Evolutionary conservation across 35 echinoderm and acorn worm species (phyloP), one percentile per base, ranked within the genome.

Genomic region (Patiria miniata): DNA sequence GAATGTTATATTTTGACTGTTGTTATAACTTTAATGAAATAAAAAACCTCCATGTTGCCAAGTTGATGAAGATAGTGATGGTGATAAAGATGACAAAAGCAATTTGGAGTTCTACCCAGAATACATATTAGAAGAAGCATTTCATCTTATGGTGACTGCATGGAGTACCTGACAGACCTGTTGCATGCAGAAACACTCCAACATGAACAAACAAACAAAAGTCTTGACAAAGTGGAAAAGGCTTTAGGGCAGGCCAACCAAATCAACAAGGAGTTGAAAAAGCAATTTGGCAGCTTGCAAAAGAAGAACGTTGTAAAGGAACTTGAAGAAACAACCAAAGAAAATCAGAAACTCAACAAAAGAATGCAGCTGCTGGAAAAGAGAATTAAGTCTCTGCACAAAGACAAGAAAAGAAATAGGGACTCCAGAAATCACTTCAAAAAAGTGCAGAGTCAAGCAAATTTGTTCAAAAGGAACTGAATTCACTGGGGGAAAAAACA

Each of bases 321-420:
- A 52, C 21, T 83, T 22, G 42, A 51, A 12, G 47, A 83, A 17
- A 18, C 10, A 23, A 18, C 39, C 21, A 83, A 51, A 83, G 80
- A 83, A 83, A 83, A 53, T 22, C 80, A 83, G 33, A 56, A 83
- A 26, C 44, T 83, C 19, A 83, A 83, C 80, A 83, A 52, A 36
- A 83, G 10, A 52, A 83, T 83, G 29, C 39, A 83, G 33, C 39
- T 42, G 39, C 47, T 83, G 19, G 80, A 83, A 36, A 52, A 52
- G 47, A 83, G 33, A n/a, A n/a, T n/a, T n/a, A n/a, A n/a, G n/a
- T n/a, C n/a, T n/a, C n/a, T n/a, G n/a, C n/a, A n/a, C n/a, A 51
- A 53, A 56, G 39, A 83, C 7, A 83, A 83, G 39, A 83, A 83
- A 83, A 54, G 52, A 54, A 83, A 83, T 15, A 18, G 52, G 10